phyloP scores from a whole-genome alignment of 1,140 invertebrate genomes.

The Saxidomus purpurata region DNA sequence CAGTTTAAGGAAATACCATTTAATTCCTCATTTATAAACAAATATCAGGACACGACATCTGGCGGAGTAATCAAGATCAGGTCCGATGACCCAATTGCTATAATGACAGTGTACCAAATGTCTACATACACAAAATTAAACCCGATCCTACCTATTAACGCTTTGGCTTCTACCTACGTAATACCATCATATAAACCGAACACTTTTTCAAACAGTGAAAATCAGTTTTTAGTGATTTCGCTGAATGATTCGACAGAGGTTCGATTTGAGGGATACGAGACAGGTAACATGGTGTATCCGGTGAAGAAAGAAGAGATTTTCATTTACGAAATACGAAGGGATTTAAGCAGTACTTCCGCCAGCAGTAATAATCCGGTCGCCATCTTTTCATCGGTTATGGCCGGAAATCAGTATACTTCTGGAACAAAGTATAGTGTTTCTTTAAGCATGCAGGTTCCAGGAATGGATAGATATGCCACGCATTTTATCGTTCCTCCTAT shows the following conservation, averaged over 20 bases:
- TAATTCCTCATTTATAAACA: conserved; percentile 4
- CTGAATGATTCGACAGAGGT: background rate
- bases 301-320: background rate
- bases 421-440: background rate
- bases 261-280: conserved; percentile 7
- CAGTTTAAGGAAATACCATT: background rate
- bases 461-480: background rate
- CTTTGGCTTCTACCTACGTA: background rate
- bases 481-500: background rate
- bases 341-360: background rate
- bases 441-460: background rate
- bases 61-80: background rate
- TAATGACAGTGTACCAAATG: background rate
- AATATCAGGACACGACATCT: background rate
- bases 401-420: background rate
- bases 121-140: background rate
- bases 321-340: background rate
- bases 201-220: background rate
- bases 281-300: background rate
- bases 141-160: background rate
- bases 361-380: background rate
- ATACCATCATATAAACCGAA: background rate
- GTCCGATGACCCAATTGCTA: background rate
- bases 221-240: background rate
- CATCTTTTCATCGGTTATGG: background rate